Evolutionary conservation across 2,113 vertebrate genomes (phyloP).

Genomic region (Stictonetta naevosa): DNA sequence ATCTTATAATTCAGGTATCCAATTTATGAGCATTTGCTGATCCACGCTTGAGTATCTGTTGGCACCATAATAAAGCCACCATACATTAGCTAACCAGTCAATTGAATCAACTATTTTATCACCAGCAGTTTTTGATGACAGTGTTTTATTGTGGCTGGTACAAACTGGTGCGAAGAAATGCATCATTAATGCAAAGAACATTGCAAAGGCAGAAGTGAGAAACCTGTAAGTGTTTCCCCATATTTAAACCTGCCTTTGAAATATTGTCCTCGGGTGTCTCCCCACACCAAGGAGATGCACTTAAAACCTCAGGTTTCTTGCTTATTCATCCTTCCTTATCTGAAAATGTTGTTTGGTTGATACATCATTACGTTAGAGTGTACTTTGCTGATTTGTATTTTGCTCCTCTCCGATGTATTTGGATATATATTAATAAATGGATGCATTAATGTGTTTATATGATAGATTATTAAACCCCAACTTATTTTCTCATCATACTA

Average conservation of each 20-base stretch:
- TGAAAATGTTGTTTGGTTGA: neutral
- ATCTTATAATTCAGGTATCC: neutral
- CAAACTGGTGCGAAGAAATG: neutral
- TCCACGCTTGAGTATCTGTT: neutral
- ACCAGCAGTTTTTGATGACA: neutral
- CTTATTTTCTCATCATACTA: neutral
- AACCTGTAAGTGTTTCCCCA: neutral
- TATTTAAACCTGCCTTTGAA: neutral
- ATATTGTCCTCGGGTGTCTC: neutral
- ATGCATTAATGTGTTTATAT: neutral
- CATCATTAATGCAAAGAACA: neutral
- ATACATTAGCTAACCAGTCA: neutral
- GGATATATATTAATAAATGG: too few species aligned
- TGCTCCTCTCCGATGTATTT: neutral
- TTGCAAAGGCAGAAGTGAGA: neutral
- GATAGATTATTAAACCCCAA: neutral
- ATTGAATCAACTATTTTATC: neutral
- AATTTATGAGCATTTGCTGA: neutral
- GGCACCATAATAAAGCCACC: neutral
- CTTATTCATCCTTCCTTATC: neutral
- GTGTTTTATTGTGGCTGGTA: neutral
- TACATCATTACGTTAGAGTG: rapidly evolving
- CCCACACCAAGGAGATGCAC: neutral
- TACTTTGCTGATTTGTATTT: neutral
- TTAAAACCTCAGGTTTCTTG: neutral